Base-by-base conservation (phyloP, 1,140 invertebrate genomes). In the Drosophila nikananu region DNA sequence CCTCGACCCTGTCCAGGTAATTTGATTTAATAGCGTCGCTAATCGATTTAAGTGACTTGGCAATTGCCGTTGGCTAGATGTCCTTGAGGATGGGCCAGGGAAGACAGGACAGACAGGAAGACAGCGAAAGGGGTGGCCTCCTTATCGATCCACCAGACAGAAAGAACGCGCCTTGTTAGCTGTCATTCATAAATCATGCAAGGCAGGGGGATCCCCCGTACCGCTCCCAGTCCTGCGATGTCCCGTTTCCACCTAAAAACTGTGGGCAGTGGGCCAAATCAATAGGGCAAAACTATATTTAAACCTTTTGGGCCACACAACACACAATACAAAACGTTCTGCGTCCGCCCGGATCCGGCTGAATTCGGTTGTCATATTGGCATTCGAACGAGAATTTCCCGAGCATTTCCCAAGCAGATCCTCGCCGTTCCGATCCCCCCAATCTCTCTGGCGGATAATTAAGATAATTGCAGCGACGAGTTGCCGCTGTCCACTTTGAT, bases 101-200 rank as follows among this genome's bases (percentile, higher is more conserved):
- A 41, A 55, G 32, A 23, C 52, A 55, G 52, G 32, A 55, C 52
- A 23, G n/a, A n/a, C n/a, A 6, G 51, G 2, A 49, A 70, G 27
- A 25, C 35, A 6, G 35, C 52, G 10, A 59, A 54, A 54, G 61
- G 41, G 54, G 55, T 48, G 27, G 46, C 15, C 35, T 30, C 41
- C 41, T 58, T 79, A 79, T 79, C 67, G 77, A 79, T 79, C 46
- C 59, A 39, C 42, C 60, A n/a, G 61, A 39, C 35, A 9, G 15
- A 41, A 15, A 17, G 39, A 79, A 60, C 60, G 77, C 76, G 54
- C 77, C 77, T 79, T 72, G 75, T 78, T 66, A 80, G 60, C 77
- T 86, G 83, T 83, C 83, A 87, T 65, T 80, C 46, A 72, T 87
- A 86, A 86, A 87, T 86, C 83, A 86, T 73, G 76, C 71, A 63